Base-by-base conservation (phyloP, 2,797 vertebrate genomes). In the Streptopelia turtur region DNA sequence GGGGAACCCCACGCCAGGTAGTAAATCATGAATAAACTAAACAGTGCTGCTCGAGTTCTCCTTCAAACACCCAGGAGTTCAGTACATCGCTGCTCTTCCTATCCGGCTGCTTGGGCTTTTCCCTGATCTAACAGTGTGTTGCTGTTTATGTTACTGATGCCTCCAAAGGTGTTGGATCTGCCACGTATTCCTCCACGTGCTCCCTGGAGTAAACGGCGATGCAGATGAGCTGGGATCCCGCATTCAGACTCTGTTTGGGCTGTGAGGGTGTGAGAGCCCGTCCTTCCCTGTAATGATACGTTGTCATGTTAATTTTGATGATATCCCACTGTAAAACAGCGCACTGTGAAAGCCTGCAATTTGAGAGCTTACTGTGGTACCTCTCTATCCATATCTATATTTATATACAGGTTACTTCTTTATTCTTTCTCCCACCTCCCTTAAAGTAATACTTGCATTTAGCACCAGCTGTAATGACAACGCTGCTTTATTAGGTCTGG, bases 401-500 rank as follows among this genome's bases (percentile, higher is more conserved):
- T 92, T 91, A 90, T 56, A 45, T 39, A 35, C 41, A 45, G 50
- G 18, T 64, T 24, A 41, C 63, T 77, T 71, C 61, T 83, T 83
- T 77, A 9, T 74, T 68, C 3, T 24, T 22, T 18, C 20, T 10
- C 5, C 4, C 5, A n/a, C 13, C 7, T n/a, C 13, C 9, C 24
- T 75, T 30, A 50, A 75, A 85, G 47, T 53, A 25, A 89, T 28
- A 41, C 68, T 82, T 18, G 4, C 7, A 11, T 92, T 94, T 85
- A 87, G 72, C 68, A 83, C 43, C 88, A 91, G 52, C 75, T 53
- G n/a, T 31, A 63, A 53, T 3, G 12, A 47, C 75, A 85, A 90
- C 45, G 56, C 50, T 92, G 49, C 92, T 95, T 87, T 92, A 70
- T 90, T 64, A 80, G 83, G 45, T 55, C 88, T 75, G 66, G 69